phyloP scores from a whole-genome alignment of 2,113 vertebrate species.

The Bolborhynchus lineola region DNA sequence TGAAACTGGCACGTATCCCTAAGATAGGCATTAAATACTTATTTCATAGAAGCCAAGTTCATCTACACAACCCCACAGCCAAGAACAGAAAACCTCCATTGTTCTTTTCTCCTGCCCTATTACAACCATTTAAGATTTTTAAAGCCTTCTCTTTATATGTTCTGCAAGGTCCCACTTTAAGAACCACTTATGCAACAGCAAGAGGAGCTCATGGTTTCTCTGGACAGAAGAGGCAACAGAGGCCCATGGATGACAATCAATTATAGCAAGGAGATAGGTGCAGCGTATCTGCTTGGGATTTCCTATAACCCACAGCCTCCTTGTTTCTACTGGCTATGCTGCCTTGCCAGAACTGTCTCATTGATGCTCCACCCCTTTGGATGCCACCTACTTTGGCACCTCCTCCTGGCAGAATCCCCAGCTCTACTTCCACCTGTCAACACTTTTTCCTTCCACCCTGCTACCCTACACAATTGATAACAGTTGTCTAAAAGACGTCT shows the following conservation, averaged over 20 bases:
- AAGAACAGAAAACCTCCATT: background rate
- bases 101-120: background rate
- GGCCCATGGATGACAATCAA: background rate
- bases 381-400: background rate
- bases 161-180: background rate
- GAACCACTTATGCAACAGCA: slow-evolving; percentile 6
- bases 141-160: background rate
- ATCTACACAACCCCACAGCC: background rate
- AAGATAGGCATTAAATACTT: slow-evolving; percentile 35
- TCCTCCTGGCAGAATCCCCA: background rate
- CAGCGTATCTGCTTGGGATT: background rate
- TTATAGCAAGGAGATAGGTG: background rate
- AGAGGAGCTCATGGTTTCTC: background rate
- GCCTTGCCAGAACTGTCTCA: background rate
- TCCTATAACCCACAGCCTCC: background rate
- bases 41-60: background rate
- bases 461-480: background rate
- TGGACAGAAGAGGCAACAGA: background rate
- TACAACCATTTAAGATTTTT: background rate
- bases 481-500: fast-evolving
- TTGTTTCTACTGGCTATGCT: background rate
- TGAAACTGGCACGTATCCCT: background rate
- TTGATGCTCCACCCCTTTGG: background rate
- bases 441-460: background rate
- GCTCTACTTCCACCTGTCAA: background rate